Evolutionary conservation across 2,113 vertebrate species (phyloP).

Genomic region (Catharus fuscescens): DNA sequence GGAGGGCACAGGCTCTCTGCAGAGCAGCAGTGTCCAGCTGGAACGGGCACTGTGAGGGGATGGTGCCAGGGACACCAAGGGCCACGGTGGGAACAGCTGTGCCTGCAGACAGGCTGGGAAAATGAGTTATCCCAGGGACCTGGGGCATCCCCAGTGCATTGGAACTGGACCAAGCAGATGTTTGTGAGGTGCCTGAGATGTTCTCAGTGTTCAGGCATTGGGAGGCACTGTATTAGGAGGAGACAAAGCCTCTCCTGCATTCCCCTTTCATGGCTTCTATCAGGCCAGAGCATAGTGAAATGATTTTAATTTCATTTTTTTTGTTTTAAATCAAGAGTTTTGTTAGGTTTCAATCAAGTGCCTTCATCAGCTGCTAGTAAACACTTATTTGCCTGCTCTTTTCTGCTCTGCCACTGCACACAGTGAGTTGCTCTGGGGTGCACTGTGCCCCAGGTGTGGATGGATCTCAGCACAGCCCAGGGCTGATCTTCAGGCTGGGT

Average conservation of each 20-base stretch:
- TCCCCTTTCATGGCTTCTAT: background rate
- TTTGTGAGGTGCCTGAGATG: background rate
- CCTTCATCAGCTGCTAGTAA: background rate
- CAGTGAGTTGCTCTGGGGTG: background rate
- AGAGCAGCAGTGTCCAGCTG: background rate
- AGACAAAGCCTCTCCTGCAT: background rate
- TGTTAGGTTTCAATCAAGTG: background rate
- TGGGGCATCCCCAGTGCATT: background rate
- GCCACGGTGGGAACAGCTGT: background rate
- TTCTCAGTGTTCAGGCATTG: background rate
- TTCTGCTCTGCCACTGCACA: background rate
- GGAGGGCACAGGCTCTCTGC: background rate
- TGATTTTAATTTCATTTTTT: background rate
- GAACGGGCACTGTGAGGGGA: background rate
- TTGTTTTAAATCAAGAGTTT: background rate
- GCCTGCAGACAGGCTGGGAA: background rate
- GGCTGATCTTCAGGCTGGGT: background rate
- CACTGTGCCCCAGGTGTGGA: rapidly evolving
- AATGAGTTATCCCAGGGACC: background rate
- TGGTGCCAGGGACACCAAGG: background rate
- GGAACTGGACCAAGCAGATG: background rate
- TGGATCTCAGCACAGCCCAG: background rate
- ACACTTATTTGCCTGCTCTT: background rate
- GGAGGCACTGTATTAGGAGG: background rate
- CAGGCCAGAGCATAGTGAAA: background rate